Evolutionary conservation across 2,797 vertebrate species (phyloP).

Genomic region (Gouania willdenowi): DNA sequence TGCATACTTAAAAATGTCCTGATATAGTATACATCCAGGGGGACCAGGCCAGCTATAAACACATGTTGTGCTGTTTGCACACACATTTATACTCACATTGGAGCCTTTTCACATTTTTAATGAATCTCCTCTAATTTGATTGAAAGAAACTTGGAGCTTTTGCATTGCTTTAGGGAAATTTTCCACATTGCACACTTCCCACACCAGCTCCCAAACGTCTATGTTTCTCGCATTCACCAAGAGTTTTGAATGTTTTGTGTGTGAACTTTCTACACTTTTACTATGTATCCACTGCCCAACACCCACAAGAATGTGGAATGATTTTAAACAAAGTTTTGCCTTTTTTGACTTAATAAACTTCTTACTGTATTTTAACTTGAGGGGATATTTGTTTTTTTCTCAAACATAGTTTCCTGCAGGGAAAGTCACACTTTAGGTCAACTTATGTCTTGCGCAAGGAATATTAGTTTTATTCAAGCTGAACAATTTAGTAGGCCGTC

Average conservation of each 20-base stretch:
- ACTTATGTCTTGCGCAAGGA: constrained; percentile 16
- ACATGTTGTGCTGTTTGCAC: constrained; percentile 20
- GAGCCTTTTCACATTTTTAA: neutral
- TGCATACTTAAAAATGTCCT: too few relatives aligned
- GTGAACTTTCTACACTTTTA: constrained; percentile 13
- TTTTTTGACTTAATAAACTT: too few relatives aligned
- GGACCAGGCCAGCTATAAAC: constrained; percentile 25
- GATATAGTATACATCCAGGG: too few relatives aligned
- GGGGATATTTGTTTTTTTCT: constrained; percentile 7
- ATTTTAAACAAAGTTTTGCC: neutral
- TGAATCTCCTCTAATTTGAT: neutral
- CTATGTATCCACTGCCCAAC: constrained; percentile 11
- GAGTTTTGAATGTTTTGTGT: neutral
- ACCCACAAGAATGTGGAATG: constrained; percentile 9
- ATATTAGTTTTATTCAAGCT: constrained; percentile 22
- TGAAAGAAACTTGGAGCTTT: neutral
- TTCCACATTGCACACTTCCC: neutral
- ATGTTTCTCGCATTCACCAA: neutral
- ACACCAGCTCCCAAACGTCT: neutral
- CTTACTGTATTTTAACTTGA: too few relatives aligned
- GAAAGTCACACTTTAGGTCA: constrained; percentile 6
- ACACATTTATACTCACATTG: too few relatives aligned
- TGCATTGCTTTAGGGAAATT: neutral
- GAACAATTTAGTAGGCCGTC: constrained; percentile 23
- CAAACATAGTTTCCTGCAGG: constrained; percentile 13